Evolutionary conservation across 2,888 invertebrate genomes (phyloP), one percentile per base, ranked within the genome.

Genomic region (Coelogynopora nodosa): DNA sequence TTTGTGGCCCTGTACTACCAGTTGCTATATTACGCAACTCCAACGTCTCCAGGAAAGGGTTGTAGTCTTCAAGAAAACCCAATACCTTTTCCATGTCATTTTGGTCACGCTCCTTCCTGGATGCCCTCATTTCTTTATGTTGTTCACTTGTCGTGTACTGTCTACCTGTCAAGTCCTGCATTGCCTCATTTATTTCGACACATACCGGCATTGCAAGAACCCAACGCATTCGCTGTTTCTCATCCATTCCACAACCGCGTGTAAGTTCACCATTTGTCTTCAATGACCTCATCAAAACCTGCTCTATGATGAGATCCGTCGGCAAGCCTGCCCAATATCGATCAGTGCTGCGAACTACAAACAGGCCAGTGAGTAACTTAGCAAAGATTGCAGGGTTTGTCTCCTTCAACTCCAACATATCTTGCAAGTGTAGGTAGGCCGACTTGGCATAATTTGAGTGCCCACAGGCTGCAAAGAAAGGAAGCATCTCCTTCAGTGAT

Each of bases 201-300:
- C 74, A 74, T 5, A 26, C 74, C 23, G 74, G 74, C 74, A 74
- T 74, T 13, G 74, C 74, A 74, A 74, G 74, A 13, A 74, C 2
- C 27, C 74, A 74, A 74, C 74, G 74, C 74, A 74, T 5, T 5
- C 74, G 74, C 23, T 74, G 74, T 23, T 5, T 74, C 23, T 74
- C 74, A 5, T 74, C 74, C 74, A 74, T 74, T 5, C 74, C 74
- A 5, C 74, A 13, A 74, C 74, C 74, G 23, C 74, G 74, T 74
- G 74, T 74, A 5, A 74, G 23, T 74, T 26, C 27, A 74, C 74
- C 74, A 74, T 74, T 74, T 23, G 74, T 74, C 23, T 74, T 74
- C 74, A 74, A 74, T 13, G 74, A 74, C 10, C 74, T 5, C 74
- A 74, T 74, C 74, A 74, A 74, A 74, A 74, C 74, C 74, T 74